These are phyloP conservation scores for Pogonus chalceus DNA, from an alignment of 1,140 invertebrate genomes.

Conservation along the genomic window DNA sequence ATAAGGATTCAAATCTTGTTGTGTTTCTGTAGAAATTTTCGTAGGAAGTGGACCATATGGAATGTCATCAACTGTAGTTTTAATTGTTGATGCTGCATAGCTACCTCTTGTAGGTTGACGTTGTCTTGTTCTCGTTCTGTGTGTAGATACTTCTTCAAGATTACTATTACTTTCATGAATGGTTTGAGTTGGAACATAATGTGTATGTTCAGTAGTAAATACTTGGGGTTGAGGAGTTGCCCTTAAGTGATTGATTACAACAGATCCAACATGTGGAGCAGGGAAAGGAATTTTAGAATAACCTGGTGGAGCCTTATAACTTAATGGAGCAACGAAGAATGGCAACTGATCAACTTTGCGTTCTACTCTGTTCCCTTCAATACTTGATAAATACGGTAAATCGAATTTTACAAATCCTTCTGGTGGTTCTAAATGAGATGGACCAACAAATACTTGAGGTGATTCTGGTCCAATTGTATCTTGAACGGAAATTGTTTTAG, in stretches of 20 bases:
- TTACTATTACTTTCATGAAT: background rate
- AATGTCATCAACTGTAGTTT: background rate
- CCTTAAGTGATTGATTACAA: conserved; percentile 46
- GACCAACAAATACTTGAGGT: conserved; percentile 70
- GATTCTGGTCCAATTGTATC: conserved; percentile 54
- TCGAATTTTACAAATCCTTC: conserved; percentile 68
- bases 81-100: background rate
- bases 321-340: conserved; percentile 74
- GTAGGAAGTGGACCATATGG: background rate
- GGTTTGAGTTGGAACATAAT: conserved; percentile 14
- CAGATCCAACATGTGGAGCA: conserved; percentile 72
- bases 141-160: background rate
- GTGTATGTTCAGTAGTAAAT: conserved; percentile 1
- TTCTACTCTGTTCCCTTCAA: conserved; percentile 58
- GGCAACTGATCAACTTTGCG: conserved; percentile 61
- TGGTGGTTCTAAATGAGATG: conserved; percentile 57
- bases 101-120: background rate
- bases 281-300: conserved; percentile 76
- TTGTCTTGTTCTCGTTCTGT: background rate
- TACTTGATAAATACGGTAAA: conserved; percentile 65
- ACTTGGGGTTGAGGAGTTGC: background rate
- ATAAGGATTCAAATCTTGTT: background rate
- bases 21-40: background rate
- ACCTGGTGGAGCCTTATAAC: conserved; percentile 66
- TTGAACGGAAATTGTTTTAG: conserved; percentile 62